Conservation (phyloP, 2,797 vertebrate species). For the Dipus sagitta region DNA sequence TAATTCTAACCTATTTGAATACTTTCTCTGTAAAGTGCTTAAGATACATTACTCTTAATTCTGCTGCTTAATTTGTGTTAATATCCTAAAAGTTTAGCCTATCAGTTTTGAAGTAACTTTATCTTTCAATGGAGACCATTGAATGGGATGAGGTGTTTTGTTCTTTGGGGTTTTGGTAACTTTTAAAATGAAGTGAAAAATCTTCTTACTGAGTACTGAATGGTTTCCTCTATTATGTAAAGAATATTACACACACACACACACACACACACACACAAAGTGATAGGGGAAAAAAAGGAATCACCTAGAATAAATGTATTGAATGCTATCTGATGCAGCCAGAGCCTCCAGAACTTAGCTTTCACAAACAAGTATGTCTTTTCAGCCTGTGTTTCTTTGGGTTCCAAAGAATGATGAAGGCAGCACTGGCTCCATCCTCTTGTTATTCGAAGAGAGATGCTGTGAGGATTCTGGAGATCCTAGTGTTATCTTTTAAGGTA, state of each 20-base stretch:
- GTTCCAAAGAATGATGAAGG: background rate
- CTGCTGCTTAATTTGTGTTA: constrained; percentile 86
- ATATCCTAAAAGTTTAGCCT: constrained; percentile 78
- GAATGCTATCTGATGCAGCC: constrained; percentile 80
- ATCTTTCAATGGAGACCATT: constrained; percentile 68
- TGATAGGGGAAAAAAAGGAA: constrained; percentile 9
- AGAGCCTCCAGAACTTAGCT: constrained; percentile 68
- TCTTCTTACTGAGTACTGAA: constrained; percentile 9
- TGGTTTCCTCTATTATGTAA: constrained; percentile 25
- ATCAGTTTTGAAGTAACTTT: constrained; percentile 84
- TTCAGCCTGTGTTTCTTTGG: background rate
- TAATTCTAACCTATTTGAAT: constrained; percentile 83
- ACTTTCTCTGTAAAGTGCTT: constrained; percentile 76
- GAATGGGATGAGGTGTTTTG: constrained; percentile 38
- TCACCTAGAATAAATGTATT: constrained; percentile 61
- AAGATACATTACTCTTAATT: constrained; percentile 78
- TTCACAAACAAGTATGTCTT: background rate
- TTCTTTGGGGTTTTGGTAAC: constrained; percentile 40
- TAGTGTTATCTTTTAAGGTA: background rate
- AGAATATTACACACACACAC: background rate
- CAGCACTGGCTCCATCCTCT: background rate
- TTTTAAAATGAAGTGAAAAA: constrained; percentile 60
- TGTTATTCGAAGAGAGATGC: background rate
- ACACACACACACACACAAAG: constrained; percentile 48
- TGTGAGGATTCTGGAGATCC: background rate